Percentiles rank a stretch among this genome's conserved stretches.
phyloP scores from a whole-genome alignment of 1,140 invertebrate genomes.

The Paracyclopina nana region DNA sequence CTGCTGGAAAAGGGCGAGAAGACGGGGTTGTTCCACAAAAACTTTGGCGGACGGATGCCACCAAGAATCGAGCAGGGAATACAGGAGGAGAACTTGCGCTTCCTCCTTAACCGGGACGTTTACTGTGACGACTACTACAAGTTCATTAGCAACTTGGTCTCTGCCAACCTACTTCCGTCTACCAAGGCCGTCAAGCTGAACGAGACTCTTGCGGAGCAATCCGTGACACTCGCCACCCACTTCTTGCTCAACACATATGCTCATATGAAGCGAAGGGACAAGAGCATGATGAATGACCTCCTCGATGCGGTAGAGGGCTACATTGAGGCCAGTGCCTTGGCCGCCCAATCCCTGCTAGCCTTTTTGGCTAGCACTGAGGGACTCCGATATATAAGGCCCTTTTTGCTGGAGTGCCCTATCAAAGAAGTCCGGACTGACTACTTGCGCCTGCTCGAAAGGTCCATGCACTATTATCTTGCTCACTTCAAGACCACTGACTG shows the following conservation, averaged over 20 bases:
- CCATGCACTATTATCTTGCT: slow-evolving; percentile 25
- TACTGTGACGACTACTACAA: slow-evolving; percentile 34
- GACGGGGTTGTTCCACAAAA: slow-evolving; percentile 29
- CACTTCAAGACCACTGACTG: slow-evolving; percentile 22
- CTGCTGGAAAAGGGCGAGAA: slow-evolving; percentile 33
- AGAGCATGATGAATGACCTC: slow-evolving; percentile 27
- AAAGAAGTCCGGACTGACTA: slow-evolving; percentile 28
- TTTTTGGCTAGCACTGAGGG: slow-evolving; percentile 26
- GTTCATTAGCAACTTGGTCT: slow-evolving; percentile 31
- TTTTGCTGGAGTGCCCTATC: slow-evolving; percentile 29
- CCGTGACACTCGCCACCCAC: slow-evolving; percentile 26
- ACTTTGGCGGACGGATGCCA: slow-evolving; percentile 27
- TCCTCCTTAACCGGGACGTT: slow-evolving; percentile 34
- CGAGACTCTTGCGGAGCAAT: slow-evolving; percentile 15
- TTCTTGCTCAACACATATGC: slow-evolving; percentile 35
- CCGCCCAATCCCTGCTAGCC: slow-evolving; percentile 28
- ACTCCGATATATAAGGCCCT: slow-evolving; percentile 27
- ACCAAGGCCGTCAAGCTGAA: background rate
- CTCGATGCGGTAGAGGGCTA: slow-evolving; percentile 23
- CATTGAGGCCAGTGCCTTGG: slow-evolving; percentile 21
- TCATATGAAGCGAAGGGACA: slow-evolving; percentile 27
- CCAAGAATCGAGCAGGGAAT: slow-evolving; percentile 30
- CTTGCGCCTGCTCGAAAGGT: slow-evolving; percentile 12
- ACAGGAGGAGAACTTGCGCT: slow-evolving; percentile 31
- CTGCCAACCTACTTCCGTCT: slow-evolving; percentile 7